phyloP scores from a whole-genome alignment of 2,888 invertebrate genomes.

The Aleiodes leptofemur region DNA sequence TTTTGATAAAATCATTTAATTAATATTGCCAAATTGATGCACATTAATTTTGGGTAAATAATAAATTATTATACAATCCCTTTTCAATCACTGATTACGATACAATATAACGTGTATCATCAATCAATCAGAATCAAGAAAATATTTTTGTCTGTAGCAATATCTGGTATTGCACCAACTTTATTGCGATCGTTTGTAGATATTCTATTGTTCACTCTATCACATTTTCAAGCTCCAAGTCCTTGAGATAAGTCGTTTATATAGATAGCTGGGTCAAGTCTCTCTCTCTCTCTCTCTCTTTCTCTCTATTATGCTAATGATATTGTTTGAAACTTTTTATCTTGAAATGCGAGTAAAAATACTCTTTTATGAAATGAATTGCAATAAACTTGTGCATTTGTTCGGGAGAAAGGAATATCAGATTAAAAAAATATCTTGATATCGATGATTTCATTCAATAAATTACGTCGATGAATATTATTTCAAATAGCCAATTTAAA shows the following conservation, averaged over 20 bases:
- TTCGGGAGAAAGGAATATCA: no score
- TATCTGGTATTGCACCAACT: constrained; percentile 27
- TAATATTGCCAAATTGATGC: no score
- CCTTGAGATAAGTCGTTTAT: constrained; percentile 31
- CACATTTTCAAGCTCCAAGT: constrained; percentile 30
- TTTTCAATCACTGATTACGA: not conserved
- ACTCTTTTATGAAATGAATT: no score
- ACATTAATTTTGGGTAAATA: not conserved
- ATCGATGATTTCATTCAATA: not conserved
- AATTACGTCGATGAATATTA: constrained; percentile 12
- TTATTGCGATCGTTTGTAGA: not conserved
- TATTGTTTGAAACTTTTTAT: constrained; percentile 30
- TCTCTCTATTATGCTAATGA: not conserved
- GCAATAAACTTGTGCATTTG: no score
- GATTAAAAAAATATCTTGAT: not conserved
- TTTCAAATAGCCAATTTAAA: constrained; percentile 17
- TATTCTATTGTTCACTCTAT: constrained; percentile 38
- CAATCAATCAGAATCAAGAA: constrained; percentile 30
- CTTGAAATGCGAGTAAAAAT: not conserved
- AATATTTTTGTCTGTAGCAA: constrained; percentile 24
- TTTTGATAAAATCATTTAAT: no score
- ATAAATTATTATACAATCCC: not conserved
- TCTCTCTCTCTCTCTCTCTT: not conserved
- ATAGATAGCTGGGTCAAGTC: constrained; percentile 2
- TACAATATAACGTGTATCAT: not conserved